These are phyloP conservation scores for Vollenhovia emeryi DNA, from an alignment of 1,140 invertebrate genomes.

Conservation along the genomic window DNA sequence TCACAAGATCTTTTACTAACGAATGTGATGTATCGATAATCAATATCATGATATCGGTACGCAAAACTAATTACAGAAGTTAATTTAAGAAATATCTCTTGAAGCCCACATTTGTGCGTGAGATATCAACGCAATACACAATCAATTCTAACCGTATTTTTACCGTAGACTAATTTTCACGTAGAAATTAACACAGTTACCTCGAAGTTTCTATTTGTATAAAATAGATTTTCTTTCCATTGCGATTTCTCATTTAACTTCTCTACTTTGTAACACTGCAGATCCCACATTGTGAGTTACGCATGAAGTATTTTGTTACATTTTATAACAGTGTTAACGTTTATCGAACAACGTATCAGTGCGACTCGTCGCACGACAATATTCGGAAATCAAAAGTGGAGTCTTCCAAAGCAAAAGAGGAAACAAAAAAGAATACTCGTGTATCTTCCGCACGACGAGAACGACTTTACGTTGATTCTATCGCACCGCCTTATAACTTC, in stretches of 20 bases:
- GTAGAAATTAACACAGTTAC: background rate
- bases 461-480: slow-evolving; percentile 44
- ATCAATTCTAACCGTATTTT: slow-evolving; percentile 3
- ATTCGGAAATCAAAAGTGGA: slow-evolving; percentile 45
- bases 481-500: slow-evolving; percentile 41
- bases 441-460: background rate
- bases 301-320: background rate
- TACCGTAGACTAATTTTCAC: background rate
- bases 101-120: background rate
- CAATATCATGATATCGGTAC: background rate
- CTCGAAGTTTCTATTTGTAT: background rate
- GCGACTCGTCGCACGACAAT: slow-evolving; percentile 11
- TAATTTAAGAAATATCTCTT: slow-evolving; percentile 3
- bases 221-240: background rate
- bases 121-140: background rate
- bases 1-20: background rate
- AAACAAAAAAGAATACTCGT: slow-evolving; percentile 13
- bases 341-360: background rate
- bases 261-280: background rate
- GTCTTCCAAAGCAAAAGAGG: slow-evolving; percentile 39
- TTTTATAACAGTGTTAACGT: background rate
- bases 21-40: background rate
- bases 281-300: background rate
- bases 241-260: background rate
- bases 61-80: background rate